phyloP scores from a whole-genome alignment of 2,113 vertebrate genomes.

The Microtus oregoni region DNA sequence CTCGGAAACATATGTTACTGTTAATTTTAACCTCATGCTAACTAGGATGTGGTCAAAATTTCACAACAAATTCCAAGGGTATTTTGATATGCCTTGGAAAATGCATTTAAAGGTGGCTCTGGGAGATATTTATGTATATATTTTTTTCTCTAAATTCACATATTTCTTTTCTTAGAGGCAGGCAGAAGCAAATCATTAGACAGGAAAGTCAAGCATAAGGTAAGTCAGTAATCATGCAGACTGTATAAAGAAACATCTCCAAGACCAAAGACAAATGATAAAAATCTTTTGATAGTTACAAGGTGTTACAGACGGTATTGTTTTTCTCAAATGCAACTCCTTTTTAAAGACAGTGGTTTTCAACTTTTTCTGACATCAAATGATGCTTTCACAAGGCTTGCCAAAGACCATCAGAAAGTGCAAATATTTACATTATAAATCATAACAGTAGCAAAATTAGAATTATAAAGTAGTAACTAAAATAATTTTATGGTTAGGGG shows the following conservation, averaged over 20 bases:
- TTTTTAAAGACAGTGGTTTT: neutral
- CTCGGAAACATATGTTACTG: constrained; percentile 77
- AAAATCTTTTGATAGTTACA: neutral
- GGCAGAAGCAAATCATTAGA: constrained; percentile 6
- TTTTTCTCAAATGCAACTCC: neutral
- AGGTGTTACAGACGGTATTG: neutral
- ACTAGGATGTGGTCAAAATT: constrained; percentile 78
- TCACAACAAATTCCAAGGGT: constrained; percentile 78
- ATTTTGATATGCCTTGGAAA: constrained; percentile 76
- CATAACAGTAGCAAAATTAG: neutral
- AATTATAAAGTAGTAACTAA: neutral
- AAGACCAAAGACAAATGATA: neutral
- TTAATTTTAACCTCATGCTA: constrained; percentile 83
- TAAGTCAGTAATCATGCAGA: neutral
- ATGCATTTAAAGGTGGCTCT: constrained; percentile 70
- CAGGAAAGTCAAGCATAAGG: neutral
- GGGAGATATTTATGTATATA: neutral
- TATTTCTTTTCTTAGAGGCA: constrained; percentile 51
- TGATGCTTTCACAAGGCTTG: neutral
- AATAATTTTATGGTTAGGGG: neutral
- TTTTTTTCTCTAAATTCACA: constrained; percentile 24
- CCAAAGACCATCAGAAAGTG: neutral
- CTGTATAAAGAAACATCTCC: neutral
- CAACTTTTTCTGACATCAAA: neutral
- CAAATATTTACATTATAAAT: neutral